A percentile compares a stretch with the other conserved stretches of the same genome.
Conservation (phyloP, 1,140 invertebrate genomes). For the Dinoponera quadriceps region DNA sequence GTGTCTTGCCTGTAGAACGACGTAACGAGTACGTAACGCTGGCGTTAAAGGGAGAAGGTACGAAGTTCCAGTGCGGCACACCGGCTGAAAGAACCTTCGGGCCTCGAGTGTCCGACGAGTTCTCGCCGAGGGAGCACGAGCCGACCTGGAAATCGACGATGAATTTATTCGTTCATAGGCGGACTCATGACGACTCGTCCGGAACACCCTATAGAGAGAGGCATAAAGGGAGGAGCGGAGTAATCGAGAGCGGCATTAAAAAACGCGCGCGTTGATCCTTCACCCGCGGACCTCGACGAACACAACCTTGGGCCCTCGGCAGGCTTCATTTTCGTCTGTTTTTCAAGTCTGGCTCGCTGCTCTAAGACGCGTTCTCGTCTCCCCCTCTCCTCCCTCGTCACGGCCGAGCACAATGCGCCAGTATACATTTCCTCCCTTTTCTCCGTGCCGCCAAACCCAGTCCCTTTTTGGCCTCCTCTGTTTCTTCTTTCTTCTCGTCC, state of each 20-base stretch:
- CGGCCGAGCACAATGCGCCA: no score
- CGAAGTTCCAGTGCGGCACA: no score
- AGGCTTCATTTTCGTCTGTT: conserved; percentile 60
- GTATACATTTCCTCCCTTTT: no score
- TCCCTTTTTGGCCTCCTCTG: not conserved
- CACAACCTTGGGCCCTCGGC: conserved; percentile 51
- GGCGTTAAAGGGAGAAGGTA: no score
- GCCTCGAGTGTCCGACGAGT: no score
- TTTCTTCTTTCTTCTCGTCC: conserved; percentile 6
- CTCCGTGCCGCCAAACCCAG: not conserved
- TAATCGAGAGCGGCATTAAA: not conserved
- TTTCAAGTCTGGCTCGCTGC: conserved; percentile 27
- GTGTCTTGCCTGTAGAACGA: no score
- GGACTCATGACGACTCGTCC: no score
- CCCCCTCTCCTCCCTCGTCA: not conserved
- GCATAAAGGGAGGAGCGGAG: conserved; percentile 4
- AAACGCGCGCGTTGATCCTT: conserved; percentile 42
- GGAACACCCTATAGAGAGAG: not conserved
- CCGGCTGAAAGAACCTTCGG: no score
- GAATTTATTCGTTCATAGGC: no score
- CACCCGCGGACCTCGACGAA: conserved; percentile 36
- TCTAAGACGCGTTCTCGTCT: conserved; percentile 26
- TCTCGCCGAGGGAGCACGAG: no score
- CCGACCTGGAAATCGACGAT: no score
- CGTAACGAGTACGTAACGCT: no score